phyloP scores from a whole-genome alignment of 2,797 vertebrate species.

The Botia almorhae region DNA sequence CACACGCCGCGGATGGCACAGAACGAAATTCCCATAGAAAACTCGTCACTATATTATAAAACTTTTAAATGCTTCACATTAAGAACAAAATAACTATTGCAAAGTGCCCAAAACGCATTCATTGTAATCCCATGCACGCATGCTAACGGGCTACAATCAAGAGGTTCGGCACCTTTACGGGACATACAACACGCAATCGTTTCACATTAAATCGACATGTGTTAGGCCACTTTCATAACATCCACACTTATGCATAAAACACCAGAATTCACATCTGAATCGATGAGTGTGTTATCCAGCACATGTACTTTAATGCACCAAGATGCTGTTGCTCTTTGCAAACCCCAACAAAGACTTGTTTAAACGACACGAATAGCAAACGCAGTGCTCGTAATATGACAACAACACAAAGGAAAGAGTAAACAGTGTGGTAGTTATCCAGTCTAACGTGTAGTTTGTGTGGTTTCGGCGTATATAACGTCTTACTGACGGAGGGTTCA shows the following conservation, averaged over 20 bases:
- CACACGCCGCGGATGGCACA: neutral
- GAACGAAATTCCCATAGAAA: neutral
- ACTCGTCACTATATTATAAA: neutral
- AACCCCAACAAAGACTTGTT: neutral
- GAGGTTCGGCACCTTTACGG: neutral
- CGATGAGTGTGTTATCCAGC: constrained; percentile 9
- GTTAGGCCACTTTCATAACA: neutral
- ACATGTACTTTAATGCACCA: constrained; percentile 5
- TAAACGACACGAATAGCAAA: neutral
- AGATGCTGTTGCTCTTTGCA: constrained; percentile 35
- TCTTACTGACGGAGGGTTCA: constrained; percentile 21
- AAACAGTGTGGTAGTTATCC: neutral
- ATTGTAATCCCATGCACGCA: neutral
- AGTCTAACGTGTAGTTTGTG: neutral
- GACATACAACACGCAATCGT: neutral
- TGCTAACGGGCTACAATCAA: constrained; percentile 3
- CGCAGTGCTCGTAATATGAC: neutral
- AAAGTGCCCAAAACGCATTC: constrained; percentile 10
- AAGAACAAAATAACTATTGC: neutral
- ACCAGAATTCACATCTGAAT: constrained; percentile 11
- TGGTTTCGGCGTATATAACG: neutral
- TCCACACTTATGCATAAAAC: neutral
- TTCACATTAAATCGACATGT: neutral
- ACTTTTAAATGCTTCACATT: neutral
- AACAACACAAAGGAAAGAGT: neutral